Conservation (phyloP, 2,888 invertebrate genomes). For the Eurytoma adleriae region DNA sequence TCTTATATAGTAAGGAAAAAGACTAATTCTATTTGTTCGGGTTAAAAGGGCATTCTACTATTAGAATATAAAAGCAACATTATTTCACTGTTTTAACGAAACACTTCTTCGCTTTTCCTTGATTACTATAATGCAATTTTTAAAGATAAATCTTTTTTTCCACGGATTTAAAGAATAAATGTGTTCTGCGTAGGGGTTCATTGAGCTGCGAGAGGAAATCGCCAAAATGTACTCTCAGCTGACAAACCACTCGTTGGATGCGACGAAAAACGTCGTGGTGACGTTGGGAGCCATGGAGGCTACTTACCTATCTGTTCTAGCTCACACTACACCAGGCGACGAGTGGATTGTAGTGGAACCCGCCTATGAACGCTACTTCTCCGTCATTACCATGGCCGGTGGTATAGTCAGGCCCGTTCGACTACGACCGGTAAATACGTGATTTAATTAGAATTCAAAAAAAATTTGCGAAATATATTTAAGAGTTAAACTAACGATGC, state of each 20-base stretch:
- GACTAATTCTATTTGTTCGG: neutral
- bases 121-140: no score
- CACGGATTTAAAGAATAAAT: no score
- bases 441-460: neutral
- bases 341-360: conserved; percentile 99
- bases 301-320: conserved; percentile 89
- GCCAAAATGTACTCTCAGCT: conserved; percentile 90
- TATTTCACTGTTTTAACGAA: no score
- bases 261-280: conserved; percentile 90
- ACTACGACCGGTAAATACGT: conserved; percentile 83
- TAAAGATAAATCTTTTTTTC: no score
- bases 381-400: conserved; percentile 92
- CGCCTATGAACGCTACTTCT: conserved; percentile 97
- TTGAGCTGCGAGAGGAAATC: conserved; percentile 89
- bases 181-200: no score
- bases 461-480: no score
- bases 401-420: conserved; percentile 92
- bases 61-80: no score
- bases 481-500: no score
- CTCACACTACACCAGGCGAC: conserved; percentile 90
- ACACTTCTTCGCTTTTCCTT: no score
- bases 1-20: conserved; percentile 11
- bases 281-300: conserved; percentile 97
- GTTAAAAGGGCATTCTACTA: no score
- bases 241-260: conserved; percentile 86